Evolutionary conservation across 2,888 invertebrate species (phyloP), one percentile per base, ranked within the genome.

Genomic region (Halocaridina rubra): DNA sequence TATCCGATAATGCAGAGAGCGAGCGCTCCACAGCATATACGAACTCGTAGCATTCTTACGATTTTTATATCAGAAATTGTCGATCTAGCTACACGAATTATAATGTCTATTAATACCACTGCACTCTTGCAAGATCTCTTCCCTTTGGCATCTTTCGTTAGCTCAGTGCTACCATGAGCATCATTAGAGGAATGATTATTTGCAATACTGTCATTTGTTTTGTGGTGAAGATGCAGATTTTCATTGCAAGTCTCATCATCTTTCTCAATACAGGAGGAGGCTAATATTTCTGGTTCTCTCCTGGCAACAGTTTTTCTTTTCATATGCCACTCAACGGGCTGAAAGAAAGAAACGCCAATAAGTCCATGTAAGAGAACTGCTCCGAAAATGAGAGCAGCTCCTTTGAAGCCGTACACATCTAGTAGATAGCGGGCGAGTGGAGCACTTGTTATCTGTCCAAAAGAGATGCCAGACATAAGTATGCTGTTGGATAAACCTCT

Each of bases 281-380:
- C 7, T 2, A 22, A 3, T 16, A 24, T 16, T 46, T 19, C 5
- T 30, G 0, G 3, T 13, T 30, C 24, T 16, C 59, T 30, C 2
- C 4, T 46, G 10, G 30, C 10, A 19, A 13, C 19, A 13, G 72
- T 4, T 24, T 7, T 29, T 24, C 5, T 89, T 88, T 95, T 93
- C 94, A 96, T 93, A 90, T 95, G 94, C 94, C 94, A 94, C 90
- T 94, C 93, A 0, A 95, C 94, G 0, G 95, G 95, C 89, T 95
- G 95, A 93, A 95, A 94, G 59, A 94, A 91, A 67, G 94, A 89
- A 93, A 95, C 94, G 0, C 94, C 95, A 33, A 94, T 92, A 27
- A 95, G 91, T 22, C 93, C 91, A 89, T 95, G 93, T 16, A 94
- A 90, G 89, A 95, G 94, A 39, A 95, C 90, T 0, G 93, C 95